Conservation (phyloP, 2,888 invertebrate species). For the Bibio marci region DNA sequence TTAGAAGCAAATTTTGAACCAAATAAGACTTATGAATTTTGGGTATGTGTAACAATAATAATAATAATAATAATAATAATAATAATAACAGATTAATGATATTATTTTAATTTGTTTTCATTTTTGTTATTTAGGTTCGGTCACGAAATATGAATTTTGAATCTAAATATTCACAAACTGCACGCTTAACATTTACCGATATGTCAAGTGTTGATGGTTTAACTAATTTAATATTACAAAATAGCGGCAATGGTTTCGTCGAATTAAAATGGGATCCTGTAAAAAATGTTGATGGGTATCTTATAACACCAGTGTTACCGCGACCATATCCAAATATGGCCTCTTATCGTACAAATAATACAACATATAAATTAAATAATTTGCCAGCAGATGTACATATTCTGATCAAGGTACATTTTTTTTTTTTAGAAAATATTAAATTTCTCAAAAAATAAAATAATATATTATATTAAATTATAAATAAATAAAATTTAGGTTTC, state of each 20-base stretch:
- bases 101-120: too few species aligned
- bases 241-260: slow-evolving; percentile 34
- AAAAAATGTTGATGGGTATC: slow-evolving; percentile 40
- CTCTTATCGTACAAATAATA: slow-evolving; percentile 28
- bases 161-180: slow-evolving; percentile 42
- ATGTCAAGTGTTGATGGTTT: slow-evolving; percentile 44
- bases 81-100: too few species aligned
- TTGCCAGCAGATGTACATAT: slow-evolving; percentile 32
- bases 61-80: too few species aligned
- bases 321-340: slow-evolving; percentile 37
- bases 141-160: slow-evolving; percentile 44
- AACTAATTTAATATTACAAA: slow-evolving; percentile 33
- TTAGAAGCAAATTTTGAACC: slow-evolving; percentile 12
- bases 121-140: slow-evolving; percentile 32
- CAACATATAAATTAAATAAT: slow-evolving; percentile 26
- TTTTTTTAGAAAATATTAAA: too few species aligned
- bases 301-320: slow-evolving; percentile 33
- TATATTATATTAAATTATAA: background rate
- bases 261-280: slow-evolving; percentile 43
- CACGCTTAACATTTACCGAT: slow-evolving; percentile 42
- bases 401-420: slow-evolving; percentile 19
- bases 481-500: slow-evolving; percentile 14
- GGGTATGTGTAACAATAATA: slow-evolving; percentile 17
- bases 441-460: too few species aligned
- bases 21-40: slow-evolving; percentile 16